phyloP scores from a whole-genome alignment of 1,140 invertebrate species.

The Lordiphosa collinella region DNA sequence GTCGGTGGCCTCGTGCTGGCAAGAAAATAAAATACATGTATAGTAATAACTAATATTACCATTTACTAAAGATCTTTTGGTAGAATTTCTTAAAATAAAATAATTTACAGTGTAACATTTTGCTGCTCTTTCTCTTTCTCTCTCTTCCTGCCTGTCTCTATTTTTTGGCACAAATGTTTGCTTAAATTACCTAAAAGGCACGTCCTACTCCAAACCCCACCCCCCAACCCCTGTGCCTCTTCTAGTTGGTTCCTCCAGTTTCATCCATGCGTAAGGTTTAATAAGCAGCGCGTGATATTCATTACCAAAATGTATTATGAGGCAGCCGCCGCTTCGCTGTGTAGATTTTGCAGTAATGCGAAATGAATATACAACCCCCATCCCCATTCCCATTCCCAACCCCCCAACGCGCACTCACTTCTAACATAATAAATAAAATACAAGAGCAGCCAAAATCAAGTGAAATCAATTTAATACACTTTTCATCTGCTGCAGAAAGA shows the following conservation, averaged over 20 bases:
- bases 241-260: constrained; percentile 34
- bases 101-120: background rate
- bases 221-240: background rate
- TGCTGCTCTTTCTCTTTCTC: background rate
- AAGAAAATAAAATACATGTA: no score
- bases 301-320: constrained; percentile 51
- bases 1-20: no score
- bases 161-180: constrained; percentile 24
- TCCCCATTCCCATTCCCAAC: constrained; percentile 6
- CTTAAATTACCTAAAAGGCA: constrained; percentile 65
- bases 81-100: constrained; percentile 10
- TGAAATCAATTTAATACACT: constrained; percentile 68
- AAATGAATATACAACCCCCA: constrained; percentile 57
- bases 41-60: no score
- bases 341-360: constrained; percentile 72
- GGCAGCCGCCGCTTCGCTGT: constrained; percentile 32
- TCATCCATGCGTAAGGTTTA: constrained; percentile 54
- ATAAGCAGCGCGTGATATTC: constrained; percentile 75
- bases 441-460: constrained; percentile 54
- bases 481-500: constrained; percentile 25
- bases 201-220: constrained; percentile 13
- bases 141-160: constrained; percentile 21
- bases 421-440: constrained; percentile 57
- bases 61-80: no score
- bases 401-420: constrained; percentile 2